These are phyloP conservation scores for Hypsibius dujardini DNA, from an alignment of 1,140 invertebrate genomes.

Conservation along the genomic window DNA sequence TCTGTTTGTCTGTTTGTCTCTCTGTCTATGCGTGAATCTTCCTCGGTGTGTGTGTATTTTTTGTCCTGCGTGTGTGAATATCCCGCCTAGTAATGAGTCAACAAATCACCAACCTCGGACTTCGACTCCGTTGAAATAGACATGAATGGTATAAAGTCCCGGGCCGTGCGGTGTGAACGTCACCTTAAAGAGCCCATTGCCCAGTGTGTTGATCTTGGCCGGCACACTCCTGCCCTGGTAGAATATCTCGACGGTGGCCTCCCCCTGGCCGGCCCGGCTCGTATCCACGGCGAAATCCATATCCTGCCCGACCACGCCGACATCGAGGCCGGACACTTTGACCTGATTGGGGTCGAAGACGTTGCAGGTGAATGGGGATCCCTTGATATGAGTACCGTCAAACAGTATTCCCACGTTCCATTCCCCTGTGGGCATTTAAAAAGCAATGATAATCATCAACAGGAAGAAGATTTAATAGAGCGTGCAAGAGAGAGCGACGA, in stretches of 20 bases:
- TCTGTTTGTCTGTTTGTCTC: too few relatives aligned
- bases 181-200: slow-evolving; percentile 60
- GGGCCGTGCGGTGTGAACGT: slow-evolving; percentile 69
- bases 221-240: slow-evolving; percentile 50
- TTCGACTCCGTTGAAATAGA: slow-evolving; percentile 85
- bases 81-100: too few relatives aligned
- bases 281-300: slow-evolving; percentile 65
- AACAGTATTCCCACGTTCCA: slow-evolving; percentile 90
- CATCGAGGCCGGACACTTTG: slow-evolving; percentile 51
- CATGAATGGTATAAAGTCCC: slow-evolving; percentile 77
- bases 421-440: slow-evolving; percentile 44
- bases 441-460: too few relatives aligned
- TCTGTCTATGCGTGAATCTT: too few relatives aligned
- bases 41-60: too few relatives aligned
- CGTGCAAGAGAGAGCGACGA: too few relatives aligned
- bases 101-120: slow-evolving; percentile 76
- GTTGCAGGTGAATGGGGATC: slow-evolving; percentile 86
- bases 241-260: slow-evolving; percentile 69
- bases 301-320: slow-evolving; percentile 52
- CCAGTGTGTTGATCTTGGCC: slow-evolving; percentile 60
- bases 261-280: slow-evolving; percentile 61
- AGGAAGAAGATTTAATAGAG: too few relatives aligned
- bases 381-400: slow-evolving; percentile 82
- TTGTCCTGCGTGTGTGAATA: too few relatives aligned
- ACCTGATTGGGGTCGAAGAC: slow-evolving; percentile 86